phyloP scores from a whole-genome alignment of 2,888 invertebrate species.

The Auanema freiburgensis region DNA sequence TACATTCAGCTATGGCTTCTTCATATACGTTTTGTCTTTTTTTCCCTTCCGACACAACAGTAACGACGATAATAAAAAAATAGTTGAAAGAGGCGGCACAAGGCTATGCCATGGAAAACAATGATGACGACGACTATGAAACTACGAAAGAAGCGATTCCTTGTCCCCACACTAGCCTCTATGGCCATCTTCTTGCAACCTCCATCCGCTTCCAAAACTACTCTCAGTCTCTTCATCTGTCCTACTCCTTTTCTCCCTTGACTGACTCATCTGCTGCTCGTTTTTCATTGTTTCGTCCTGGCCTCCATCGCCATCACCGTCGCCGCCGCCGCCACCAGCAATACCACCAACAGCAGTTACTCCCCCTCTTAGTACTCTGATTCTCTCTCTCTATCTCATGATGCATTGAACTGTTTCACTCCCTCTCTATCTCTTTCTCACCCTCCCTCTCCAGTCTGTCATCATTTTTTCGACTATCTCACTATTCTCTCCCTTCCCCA shows the following conservation, averaged over 20 bases:
- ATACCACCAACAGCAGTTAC: too few species aligned
- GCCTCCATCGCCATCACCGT: too few species aligned
- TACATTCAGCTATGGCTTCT: background rate
- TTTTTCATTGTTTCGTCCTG: too few species aligned
- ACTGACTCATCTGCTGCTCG: too few species aligned
- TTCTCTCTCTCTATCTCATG: background rate
- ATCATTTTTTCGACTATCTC: background rate
- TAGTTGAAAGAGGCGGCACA: background rate
- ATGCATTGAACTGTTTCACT: too few species aligned
- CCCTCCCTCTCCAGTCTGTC: background rate
- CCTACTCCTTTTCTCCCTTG: conserved; percentile 5
- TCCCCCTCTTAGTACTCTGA: too few species aligned
- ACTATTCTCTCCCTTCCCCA: conserved; percentile 6
- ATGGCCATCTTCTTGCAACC: background rate
- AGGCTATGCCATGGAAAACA: too few species aligned
- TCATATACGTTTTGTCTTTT: background rate
- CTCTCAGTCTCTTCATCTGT: conserved; percentile 3
- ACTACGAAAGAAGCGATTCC: too few species aligned
- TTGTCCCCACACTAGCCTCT: too few species aligned
- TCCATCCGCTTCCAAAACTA: conserved; percentile 4
- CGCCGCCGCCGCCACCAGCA: too few species aligned
- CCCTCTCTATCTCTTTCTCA: too few species aligned
- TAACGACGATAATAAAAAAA: background rate
- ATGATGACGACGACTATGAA: too few species aligned
- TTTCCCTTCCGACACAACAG: background rate